Conservation (phyloP, 2,113 vertebrate species). For the Zeus faber region DNA sequence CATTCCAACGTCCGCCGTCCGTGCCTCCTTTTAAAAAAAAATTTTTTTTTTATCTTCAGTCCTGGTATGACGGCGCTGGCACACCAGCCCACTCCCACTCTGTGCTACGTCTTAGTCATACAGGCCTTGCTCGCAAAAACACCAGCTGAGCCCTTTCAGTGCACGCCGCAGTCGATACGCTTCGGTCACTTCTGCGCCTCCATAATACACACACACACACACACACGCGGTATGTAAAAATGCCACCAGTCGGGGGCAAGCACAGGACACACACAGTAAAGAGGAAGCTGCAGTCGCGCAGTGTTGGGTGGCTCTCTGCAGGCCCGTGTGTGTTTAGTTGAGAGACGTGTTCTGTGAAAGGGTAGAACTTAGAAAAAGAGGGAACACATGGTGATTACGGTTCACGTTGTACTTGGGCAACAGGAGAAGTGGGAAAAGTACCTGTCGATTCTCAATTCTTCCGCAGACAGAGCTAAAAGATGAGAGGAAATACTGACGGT, state of each 20-base stretch:
- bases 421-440: constrained; percentile 13
- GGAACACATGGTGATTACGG: constrained; percentile 20
- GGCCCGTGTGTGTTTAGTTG: constrained; percentile 11
- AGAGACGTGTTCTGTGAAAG: constrained; percentile 9
- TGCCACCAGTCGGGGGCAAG: background rate
- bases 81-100: constrained; percentile 78
- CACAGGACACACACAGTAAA: background rate
- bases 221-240: background rate
- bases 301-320: constrained; percentile 5
- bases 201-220: constrained; percentile 26
- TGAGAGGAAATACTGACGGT: no score
- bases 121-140: no score
- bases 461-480: no score
- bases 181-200: constrained; percentile 62
- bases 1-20: no score
- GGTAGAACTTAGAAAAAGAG: constrained; percentile 5
- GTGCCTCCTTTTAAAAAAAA: no score
- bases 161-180: constrained; percentile 34
- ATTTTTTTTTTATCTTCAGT: no score
- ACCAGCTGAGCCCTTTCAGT: constrained; percentile 57
- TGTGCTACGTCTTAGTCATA: constrained; percentile 54
- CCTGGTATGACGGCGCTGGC: no score
- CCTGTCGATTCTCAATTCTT: no score
- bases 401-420: constrained; percentile 21
- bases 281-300: constrained; percentile 1